Evolutionary conservation across 2,113 vertebrate genomes (phyloP), one percentile per base, ranked within the genome.

Genomic region (Actinemys pallida): DNA sequence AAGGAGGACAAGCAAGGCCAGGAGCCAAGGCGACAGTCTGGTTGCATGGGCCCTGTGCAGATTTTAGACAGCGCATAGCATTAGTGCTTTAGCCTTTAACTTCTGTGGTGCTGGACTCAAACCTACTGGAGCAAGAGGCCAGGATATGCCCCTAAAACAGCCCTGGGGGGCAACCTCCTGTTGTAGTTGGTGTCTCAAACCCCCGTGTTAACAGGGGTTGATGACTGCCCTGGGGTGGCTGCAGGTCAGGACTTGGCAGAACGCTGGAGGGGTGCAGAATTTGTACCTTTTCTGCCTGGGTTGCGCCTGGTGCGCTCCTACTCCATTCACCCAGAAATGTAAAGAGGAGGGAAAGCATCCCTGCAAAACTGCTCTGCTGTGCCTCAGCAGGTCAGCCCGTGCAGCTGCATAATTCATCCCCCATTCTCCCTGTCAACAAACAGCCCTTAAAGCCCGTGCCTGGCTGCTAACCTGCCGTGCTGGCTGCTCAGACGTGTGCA

Each of bases 171-270:
- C 27, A 27, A 25, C 16, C 16, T 72, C n/a, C 20, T 27, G 17
- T 69, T 92, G 82, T 24, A 8, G 4, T 1, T 75, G 45, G 7
- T 57, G 72, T 29, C 8, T 53, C 0, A 1, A 42, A 24, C n/a
- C 47, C 96, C 47, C 62, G 53, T 56, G 35, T 29, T 0, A 0
- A 1, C 42, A 10, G 35, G 75, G 8, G 5, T 0, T 22, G 0
- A n/a, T 47, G 3, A 17, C 29, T 54, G 78, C 35, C 84, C 10
- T 87, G 83, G 1, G 3, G 31, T 62, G n/a, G 31, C 69, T 39
- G 69, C 69, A 72, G 69, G 19, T 19, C 19, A 72, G 69, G 6
- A 20, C 2, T 39, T 39, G 45, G 84, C n/a, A 0, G 0, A 59
- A 62, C 16, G 29, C 3, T 10, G 11, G 75, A 53, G 72, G 13